phyloP scores from a whole-genome alignment of 2,797 vertebrate genomes.

The Centropyge bicolor region DNA sequence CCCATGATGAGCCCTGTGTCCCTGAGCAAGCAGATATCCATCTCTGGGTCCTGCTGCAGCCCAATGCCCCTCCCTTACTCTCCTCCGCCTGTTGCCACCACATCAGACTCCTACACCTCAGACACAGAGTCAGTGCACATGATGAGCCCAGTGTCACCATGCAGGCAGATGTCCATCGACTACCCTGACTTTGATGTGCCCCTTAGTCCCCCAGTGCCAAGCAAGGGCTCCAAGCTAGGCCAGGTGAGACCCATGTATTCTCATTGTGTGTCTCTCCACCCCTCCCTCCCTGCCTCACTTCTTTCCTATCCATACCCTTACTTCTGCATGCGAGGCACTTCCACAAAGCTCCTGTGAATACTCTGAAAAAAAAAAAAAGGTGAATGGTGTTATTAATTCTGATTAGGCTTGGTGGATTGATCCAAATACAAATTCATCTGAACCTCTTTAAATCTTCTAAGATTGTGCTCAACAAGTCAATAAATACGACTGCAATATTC shows the following conservation, averaged over 20 bases:
- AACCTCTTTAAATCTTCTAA: neutral
- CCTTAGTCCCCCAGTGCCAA: conserved; percentile 77
- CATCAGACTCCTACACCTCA: conserved; percentile 78
- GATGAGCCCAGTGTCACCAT: conserved; percentile 86
- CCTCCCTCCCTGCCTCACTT: conserved; percentile 41
- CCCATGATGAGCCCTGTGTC: conserved; percentile 79
- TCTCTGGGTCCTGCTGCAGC: conserved; percentile 81
- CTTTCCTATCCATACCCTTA: conserved; percentile 47
- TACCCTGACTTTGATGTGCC: conserved; percentile 87
- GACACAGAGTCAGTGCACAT: conserved; percentile 83
- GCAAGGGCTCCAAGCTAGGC: conserved; percentile 72
- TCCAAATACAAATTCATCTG: neutral
- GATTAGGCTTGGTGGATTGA: conserved; percentile 6
- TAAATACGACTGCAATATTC: neutral
- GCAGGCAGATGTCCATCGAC: conserved; percentile 95
- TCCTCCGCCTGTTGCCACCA: conserved; percentile 58
- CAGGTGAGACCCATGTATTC: conserved; percentile 82
- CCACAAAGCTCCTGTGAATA: conserved; percentile 72
- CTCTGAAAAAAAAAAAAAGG: conserved; percentile 44
- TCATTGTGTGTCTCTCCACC: conserved; percentile 51
- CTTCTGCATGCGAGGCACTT: conserved; percentile 67
- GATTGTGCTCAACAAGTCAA: neutral
- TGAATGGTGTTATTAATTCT: conserved; percentile 58
- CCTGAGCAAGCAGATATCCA: conserved; percentile 88
- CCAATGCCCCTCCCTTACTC: conserved; percentile 59